Percentiles rank a stretch among this genome's conserved stretches.
Evolutionary conservation across 2,888 invertebrate species (phyloP).

Genomic region (Meandrusa payeni): DNA sequence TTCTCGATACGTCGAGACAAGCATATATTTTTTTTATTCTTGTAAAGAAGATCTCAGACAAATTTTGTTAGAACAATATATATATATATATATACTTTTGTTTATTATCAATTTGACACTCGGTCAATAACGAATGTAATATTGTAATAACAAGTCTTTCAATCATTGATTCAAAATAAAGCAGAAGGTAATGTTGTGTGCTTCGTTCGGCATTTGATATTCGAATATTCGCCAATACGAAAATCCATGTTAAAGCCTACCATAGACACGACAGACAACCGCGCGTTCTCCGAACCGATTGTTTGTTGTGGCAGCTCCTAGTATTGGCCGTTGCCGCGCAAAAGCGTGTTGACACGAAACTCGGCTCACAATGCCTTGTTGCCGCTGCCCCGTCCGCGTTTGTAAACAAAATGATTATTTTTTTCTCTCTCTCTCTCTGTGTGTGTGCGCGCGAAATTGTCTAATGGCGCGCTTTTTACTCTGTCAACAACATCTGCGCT

Average conservation of each 20-base stretch:
- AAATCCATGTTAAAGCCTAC: constrained; percentile 12
- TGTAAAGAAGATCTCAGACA: no score
- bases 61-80: no score
- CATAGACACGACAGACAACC: constrained; percentile 26
- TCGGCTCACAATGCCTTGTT: constrained; percentile 23
- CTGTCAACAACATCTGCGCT: background rate
- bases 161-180: no score
- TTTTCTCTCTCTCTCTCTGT: no score
- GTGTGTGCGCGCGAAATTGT: constrained; percentile 16
- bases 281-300: constrained; percentile 40
- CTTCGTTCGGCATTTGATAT: no score
- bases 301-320: constrained; percentile 43
- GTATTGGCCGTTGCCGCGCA: constrained; percentile 29
- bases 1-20: no score
- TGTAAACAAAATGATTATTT: constrained; percentile 22
- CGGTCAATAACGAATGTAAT: no score
- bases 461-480: constrained; percentile 11
- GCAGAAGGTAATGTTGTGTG: no score
- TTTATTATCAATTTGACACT: no score
- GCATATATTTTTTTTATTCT: no score
- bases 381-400: constrained; percentile 18
- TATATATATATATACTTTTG: no score
- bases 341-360: constrained; percentile 23
- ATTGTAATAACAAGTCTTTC: no score
- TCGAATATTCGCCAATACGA: background rate